phyloP scores from a whole-genome alignment of 2,888 invertebrate genomes.

The Lathronympha strigana region DNA sequence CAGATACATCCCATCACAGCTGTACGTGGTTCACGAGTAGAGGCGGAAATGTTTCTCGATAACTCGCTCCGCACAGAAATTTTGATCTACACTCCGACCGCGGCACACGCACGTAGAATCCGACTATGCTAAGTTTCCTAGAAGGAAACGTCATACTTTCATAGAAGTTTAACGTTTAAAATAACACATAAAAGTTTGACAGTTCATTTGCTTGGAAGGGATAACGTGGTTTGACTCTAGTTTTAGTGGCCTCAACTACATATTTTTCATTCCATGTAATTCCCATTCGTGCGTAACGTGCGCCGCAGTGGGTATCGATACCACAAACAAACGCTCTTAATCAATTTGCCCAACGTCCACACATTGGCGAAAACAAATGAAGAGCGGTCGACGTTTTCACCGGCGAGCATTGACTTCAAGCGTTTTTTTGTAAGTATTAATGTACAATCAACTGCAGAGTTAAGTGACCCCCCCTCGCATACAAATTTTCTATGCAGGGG shows the following conservation, averaged over 20 bases:
- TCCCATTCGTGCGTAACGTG: not conserved
- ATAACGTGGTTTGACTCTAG: too few species aligned
- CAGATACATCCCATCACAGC: conserved; percentile 45
- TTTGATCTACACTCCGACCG: not conserved
- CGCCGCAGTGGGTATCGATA: not conserved
- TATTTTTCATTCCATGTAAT: not conserved
- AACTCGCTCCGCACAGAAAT: not conserved
- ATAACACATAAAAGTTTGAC: too few species aligned
- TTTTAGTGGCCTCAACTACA: not conserved
- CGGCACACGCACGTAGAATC: not conserved
- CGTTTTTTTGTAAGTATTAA: not conserved
- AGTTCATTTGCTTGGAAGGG: not conserved
- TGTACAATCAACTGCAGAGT: too few species aligned
- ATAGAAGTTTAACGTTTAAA: too few species aligned
- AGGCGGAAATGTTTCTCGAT: conserved; percentile 8
- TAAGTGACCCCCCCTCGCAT: too few species aligned
- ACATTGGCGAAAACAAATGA: too few species aligned
- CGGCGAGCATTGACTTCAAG: too few species aligned
- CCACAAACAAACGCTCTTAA: not conserved
- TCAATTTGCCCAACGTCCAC: too few species aligned
- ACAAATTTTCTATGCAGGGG: too few species aligned
- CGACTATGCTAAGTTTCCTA: too few species aligned
- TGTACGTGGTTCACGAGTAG: conserved; percentile 45
- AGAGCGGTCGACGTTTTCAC: not conserved
- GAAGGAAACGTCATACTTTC: too few species aligned